Evolutionary conservation across 2,888 invertebrate species (phyloP), one percentile per base, ranked within the genome.

Genomic region (Pristionchus exspectatus): DNA sequence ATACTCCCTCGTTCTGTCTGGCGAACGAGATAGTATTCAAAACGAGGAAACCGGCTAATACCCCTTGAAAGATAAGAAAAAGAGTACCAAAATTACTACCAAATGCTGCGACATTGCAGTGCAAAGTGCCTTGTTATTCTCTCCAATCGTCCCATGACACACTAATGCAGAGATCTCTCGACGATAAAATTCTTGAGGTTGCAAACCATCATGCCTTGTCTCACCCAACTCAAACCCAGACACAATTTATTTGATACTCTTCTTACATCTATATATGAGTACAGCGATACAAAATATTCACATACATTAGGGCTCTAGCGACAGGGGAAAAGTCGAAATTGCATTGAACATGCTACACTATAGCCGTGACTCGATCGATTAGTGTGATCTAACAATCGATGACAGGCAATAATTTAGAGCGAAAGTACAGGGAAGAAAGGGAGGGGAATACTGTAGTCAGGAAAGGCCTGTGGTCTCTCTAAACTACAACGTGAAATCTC

Each of bases 171-270:
- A 33, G 33, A 81, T 54, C n/a, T 81, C 50, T 24, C 50, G 38
- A n/a, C 27, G 44, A 81, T 54, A 81, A 7, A 14, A 14, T 54
- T 27, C 81, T 54, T 54, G 27, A 14, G 81, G 27, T 54, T 54
- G 50, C 54, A 27, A 81, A 81, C 81, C 81, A 54, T 27, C 9
- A 3, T 81, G 27, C 27, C 44, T 50, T 44, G 44, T 12, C 44
- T 50, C 44, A 12, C 27, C 38, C 24, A 21, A 27, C 16, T 54
- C 50, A 50, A 81, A 81, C 81, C 81, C 81, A 81, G 81, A 16
- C 81, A 81, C 81, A 81, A 54, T 81, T 81, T 81, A 81, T 81
- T 54, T 12, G 33, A 50, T 77, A 77, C 81, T 81, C 81, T 81
- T 81, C 50, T 54, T 81, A 77, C 27, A 81, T 16, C 44, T 81